Base-by-base conservation (phyloP, 2,113 vertebrate species). In the Helogale parvula region DNA sequence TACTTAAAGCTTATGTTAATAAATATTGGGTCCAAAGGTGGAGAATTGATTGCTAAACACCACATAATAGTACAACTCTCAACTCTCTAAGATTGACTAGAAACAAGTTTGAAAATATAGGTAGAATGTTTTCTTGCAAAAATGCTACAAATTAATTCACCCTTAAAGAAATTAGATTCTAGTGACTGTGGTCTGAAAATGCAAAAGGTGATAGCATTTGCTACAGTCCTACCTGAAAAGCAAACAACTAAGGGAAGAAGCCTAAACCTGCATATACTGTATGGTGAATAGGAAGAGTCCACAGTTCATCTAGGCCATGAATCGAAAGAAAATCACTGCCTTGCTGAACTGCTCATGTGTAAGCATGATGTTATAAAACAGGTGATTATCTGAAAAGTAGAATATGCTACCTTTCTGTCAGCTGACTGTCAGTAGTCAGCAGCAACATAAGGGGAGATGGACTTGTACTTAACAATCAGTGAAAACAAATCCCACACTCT, bases 1-100 rank as follows among this genome's bases (percentile, higher is more conserved):
- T 98, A 98, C 94, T 98, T 99, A 95, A 99, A 99, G 97, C 98
- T 99, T 84, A 99, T 97, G 98, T 98, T 93, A 99, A 99, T 84
- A 83, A 99, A 99, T 91, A 99, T 99, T 92, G 98, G 98, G 94
- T 76, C 96, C 5, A 83, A 95, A 0, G 99, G 99, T 94, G 99
- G 99, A 88, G 98, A 99, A 97, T 63, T 97, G 87, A 99, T 99
- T 80, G 98, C 98, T 0, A 97, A 95, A 97, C 98, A 41, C 98
- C 99, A 45, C 97, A 98, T 69, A 54, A 84, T 71, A 99, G 99
- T 97, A 41, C 93, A 96, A 98, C 92, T 41, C 97, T 99, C 83
- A 92, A 94, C 65, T 97, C 98, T 35, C 95, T 99, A 89, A 98
- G 98, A 94, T 99, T 99, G 98, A 99, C 99, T 4, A 99, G 99